Conservation (phyloP, 2,113 vertebrate species). For the Canis aureus region DNA sequence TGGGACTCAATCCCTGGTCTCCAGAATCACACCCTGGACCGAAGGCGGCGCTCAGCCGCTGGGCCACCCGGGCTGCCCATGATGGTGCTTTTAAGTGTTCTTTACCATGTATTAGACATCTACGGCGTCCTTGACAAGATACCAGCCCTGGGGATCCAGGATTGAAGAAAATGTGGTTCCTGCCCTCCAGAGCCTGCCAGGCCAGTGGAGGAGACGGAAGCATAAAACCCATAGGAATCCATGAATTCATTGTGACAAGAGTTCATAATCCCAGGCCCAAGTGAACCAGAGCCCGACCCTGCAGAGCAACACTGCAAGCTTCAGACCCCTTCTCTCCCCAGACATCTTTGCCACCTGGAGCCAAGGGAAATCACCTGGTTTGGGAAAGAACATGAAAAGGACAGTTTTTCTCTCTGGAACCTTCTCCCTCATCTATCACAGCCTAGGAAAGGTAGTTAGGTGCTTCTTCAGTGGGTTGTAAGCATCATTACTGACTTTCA, state of each 20-base stretch:
- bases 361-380: background rate
- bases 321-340: background rate
- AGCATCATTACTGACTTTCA: background rate
- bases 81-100: background rate
- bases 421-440: background rate
- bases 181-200: background rate
- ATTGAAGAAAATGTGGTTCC: background rate
- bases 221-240: background rate
- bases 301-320: background rate
- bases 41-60: too few species aligned
- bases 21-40: too few species aligned
- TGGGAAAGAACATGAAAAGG: slow-evolving; percentile 26
- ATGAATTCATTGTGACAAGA: background rate
- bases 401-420: background rate
- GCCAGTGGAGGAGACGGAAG: background rate
- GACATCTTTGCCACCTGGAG: background rate
- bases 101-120: background rate
- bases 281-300: background rate
- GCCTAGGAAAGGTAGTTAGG: background rate
- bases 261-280: background rate
- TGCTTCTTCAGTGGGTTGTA: background rate
- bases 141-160: background rate
- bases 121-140: background rate
- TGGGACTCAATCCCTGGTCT: too few species aligned
- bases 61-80: too few species aligned